These are phyloP conservation scores for Caenorhabditis brenneri DNA, from an alignment of 1,140 invertebrate species.

Conservation along the genomic window DNA sequence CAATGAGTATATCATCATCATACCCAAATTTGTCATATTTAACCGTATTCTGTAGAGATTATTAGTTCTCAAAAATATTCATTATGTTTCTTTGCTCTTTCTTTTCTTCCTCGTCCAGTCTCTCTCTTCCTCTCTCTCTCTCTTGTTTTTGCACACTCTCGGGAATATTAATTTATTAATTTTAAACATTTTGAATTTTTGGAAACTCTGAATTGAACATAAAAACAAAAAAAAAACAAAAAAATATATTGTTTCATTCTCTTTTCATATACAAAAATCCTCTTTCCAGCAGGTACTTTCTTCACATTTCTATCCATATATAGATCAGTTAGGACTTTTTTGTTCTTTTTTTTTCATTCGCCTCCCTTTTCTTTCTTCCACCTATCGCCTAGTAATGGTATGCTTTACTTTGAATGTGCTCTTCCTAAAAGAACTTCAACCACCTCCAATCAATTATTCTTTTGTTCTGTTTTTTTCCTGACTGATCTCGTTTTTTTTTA, in stretches of 20 bases:
- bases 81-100: background rate
- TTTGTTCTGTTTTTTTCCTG: constrained; percentile 15
- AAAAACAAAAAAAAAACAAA: background rate
- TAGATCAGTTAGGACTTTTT: constrained; percentile 20
- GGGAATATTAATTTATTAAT: constrained; percentile 27
- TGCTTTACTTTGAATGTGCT: constrained; percentile 40
- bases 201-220: background rate
- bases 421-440: constrained; percentile 29
- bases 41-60: constrained; percentile 20
- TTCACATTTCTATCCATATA: background rate
- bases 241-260: background rate
- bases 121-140: background rate
- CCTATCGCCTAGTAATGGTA: constrained; percentile 39
- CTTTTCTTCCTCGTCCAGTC: background rate
- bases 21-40: constrained; percentile 39
- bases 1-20: background rate
- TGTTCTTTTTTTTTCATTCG: background rate
- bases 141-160: constrained; percentile 7
- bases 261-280: background rate
- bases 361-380: constrained; percentile 4
- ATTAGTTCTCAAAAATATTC: background rate
- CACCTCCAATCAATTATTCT: background rate
- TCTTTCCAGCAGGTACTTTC: constrained; percentile 5
- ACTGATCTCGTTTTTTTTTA: constrained; percentile 6
- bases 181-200: background rate